Conservation (phyloP, 1,140 invertebrate species). For the Saccostrea glomerata region DNA sequence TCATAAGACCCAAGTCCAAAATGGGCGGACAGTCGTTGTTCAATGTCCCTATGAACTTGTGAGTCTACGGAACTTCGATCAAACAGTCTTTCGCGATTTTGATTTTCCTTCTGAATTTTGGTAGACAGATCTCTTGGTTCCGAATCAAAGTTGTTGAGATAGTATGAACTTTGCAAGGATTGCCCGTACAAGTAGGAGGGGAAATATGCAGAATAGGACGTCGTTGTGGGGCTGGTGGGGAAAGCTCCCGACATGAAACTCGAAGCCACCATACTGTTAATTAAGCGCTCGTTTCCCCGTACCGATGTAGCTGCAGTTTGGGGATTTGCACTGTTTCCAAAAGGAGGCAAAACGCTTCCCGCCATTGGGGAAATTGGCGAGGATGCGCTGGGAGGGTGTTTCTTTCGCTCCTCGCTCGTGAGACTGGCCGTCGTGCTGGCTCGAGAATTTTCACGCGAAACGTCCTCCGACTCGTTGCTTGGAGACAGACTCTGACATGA, state of each 20-base stretch:
- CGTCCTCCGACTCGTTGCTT: background rate
- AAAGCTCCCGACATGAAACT: constrained; percentile 42
- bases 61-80: constrained; percentile 26
- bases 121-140: constrained; percentile 51
- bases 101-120: constrained; percentile 47
- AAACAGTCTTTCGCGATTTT: constrained; percentile 3
- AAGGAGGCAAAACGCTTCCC: constrained; percentile 11
- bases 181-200: constrained; percentile 51
- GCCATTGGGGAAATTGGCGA: constrained; percentile 41
- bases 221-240: constrained; percentile 13
- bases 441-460: background rate
- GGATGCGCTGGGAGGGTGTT: constrained; percentile 4
- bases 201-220: constrained; percentile 48
- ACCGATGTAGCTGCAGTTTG: background rate
- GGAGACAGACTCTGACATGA: constrained; percentile 42
- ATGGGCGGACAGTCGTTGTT: constrained; percentile 36
- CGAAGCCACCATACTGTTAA: constrained; percentile 54
- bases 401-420: background rate
- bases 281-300: background rate
- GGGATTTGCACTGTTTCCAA: background rate
- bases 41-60: constrained; percentile 36
- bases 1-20: constrained; percentile 42
- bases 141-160: constrained; percentile 43
- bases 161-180: constrained; percentile 28
- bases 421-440: constrained; percentile 16